Conservation (phyloP, 2,797 vertebrate species). For the Sylvia borin region DNA sequence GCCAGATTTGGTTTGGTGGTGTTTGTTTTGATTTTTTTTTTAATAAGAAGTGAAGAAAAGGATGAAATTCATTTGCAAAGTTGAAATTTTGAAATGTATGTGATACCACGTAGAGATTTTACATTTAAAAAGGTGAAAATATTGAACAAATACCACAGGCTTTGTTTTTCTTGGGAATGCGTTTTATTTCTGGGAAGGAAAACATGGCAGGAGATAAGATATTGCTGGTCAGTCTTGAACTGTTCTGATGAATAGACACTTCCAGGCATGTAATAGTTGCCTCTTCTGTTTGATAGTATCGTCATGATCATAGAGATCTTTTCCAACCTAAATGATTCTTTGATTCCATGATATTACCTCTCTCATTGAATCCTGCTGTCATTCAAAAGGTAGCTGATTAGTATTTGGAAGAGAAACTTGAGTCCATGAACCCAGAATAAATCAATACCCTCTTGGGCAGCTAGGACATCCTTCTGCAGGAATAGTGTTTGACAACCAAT, state of each 20-base stretch:
- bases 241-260: background rate
- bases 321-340: background rate
- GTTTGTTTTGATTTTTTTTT: background rate
- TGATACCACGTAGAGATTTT: background rate
- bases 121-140: background rate
- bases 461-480: background rate
- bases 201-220: background rate
- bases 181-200: background rate
- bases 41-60: background rate
- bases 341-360: background rate
- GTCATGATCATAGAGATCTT: background rate
- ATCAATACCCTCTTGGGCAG: background rate
- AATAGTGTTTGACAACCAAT: background rate
- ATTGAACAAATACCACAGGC: background rate
- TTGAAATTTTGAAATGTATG: background rate
- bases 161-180: background rate
- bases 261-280: background rate
- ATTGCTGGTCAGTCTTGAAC: background rate
- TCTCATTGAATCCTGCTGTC: background rate
- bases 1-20: background rate
- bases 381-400: background rate
- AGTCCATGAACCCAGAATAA: background rate
- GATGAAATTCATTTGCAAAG: background rate
- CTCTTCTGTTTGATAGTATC: background rate
- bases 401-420: background rate